Evolutionary conservation across 1,140 invertebrate species (phyloP), one percentile per base, ranked within the genome.

Genomic region (Pygmarrhopalites habei): DNA sequence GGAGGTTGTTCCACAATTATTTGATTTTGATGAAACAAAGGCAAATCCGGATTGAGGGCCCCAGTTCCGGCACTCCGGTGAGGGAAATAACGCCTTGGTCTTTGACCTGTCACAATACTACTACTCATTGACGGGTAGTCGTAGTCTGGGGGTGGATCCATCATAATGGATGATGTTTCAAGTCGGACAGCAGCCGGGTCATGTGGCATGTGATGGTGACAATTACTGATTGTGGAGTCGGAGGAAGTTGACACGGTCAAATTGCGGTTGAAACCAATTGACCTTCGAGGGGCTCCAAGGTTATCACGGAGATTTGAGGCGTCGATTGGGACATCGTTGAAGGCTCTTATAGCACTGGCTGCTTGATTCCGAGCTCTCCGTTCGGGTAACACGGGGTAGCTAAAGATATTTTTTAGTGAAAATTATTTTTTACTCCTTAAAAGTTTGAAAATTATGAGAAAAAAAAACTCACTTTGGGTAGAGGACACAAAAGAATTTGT

Each of bases 401-500:
- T 56, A n/a, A n/a, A n/a, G n/a, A n/a, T n/a, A n/a, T n/a, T n/a
- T n/a, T n/a, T n/a, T n/a, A n/a, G n/a, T 35, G 21, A 39, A 39
- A 52, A n/a, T 5, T 7, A 35, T 35, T 7, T 35, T 15, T 7
- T 15, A 35, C 32, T 7, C 32, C 23, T 47, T 35, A 15, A 47
- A 7, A 19, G 44, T 47, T 25, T 19, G n/a, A 5, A 7, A 19
- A 47, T 10, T 5, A 47, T 25, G 44, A 5, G 7, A 10, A 47
- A 47, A 10, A 47, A 47, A 47, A 7, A 28, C 51, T 28, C 23
- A 55, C 53, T 32, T 56, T 21, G 53, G 53, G 23, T 56, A 56
- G 21, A 56, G 53, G 2, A 56, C 53, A 25, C 53, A 56, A 19
- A 56, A 56, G 21, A 56, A 56, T 23, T 56, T 56, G 53, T 56